Percentiles rank a stretch among this genome's conserved stretches.
phyloP scores from a whole-genome alignment of 2,888 invertebrate genomes.

The Tillus elongatus region DNA sequence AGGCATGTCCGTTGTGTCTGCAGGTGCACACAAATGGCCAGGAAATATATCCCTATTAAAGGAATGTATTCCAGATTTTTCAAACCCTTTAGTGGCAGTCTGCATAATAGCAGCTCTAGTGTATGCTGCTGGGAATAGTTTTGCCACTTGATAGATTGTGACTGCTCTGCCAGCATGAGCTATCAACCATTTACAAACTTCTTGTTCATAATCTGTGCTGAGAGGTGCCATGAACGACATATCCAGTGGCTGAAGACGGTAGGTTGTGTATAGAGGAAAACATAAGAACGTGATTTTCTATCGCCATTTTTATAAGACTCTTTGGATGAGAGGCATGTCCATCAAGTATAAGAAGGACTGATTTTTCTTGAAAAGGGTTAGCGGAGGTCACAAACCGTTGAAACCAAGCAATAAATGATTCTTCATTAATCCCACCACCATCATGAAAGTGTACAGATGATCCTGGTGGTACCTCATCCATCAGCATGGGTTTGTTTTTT shows the following conservation, averaged over 20 bases:
- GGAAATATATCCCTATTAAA: too few relatives aligned
- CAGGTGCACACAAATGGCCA: too few relatives aligned
- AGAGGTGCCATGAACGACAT: not conserved
- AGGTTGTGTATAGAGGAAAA: not conserved
- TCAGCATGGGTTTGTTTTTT: too few relatives aligned
- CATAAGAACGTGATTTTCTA: not conserved
- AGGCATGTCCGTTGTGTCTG: too few relatives aligned
- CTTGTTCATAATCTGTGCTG: not conserved
- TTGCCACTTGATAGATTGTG: not conserved
- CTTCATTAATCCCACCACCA: conserved; percentile 22
- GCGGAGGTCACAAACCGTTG: conserved; percentile 34
- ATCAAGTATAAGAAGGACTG: not conserved
- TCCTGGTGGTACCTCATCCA: conserved; percentile 30
- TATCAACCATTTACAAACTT: conserved; percentile 1
- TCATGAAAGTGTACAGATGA: too few relatives aligned
- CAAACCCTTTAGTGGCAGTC: not conserved
- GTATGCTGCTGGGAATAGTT: too few relatives aligned
- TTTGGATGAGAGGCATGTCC: not conserved
- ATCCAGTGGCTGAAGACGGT: not conserved
- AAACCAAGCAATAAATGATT: conserved; percentile 33
- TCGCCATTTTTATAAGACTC: not conserved
- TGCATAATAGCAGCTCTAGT: too few relatives aligned
- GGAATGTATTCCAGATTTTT: too few relatives aligned
- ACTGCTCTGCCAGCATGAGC: not conserved
- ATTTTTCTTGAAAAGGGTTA: too few relatives aligned